Base-by-base conservation (phyloP, 2,113 vertebrate genomes). In the Clarias gariepinus region DNA sequence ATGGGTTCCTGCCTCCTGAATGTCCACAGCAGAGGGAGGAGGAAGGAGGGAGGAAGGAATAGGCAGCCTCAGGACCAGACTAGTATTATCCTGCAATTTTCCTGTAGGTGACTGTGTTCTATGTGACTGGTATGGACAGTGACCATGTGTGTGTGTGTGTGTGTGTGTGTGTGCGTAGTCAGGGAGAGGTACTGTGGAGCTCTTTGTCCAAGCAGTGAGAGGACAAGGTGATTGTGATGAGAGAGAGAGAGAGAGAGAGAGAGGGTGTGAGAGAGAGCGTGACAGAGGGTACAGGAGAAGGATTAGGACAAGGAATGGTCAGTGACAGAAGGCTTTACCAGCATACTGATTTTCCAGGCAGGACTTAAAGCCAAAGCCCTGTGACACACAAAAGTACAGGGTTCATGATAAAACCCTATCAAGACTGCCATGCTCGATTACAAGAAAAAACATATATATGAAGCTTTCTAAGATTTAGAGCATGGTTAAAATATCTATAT, bases 311-410 rank as follows among this genome's bases (percentile, higher is more conserved):
- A 71, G 68, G 85, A 85, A 88, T 88, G 89, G 84, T 88, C 89
- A 88, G 87, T 36, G 87, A 74, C 85, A 86, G 68, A 83, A 87
- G 88, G 89, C 84, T 90, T 86, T 87, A 82, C 64, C 85, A 88
- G 82, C 36, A 60, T 78, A 71, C 86, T 86, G 83, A 87, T 89
- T 85, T 81, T 89, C 61, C 86, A 79, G 58, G 80, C 61, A 83
- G 73, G 80, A 87, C 19, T 82, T 89, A 87, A 33, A 87, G 79
- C 78, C 78, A 73, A 33, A 60, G 87, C 69, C 66, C 66, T 85
- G 69, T 85, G 77, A 77, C 68, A 84, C 76, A 89, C 85, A 71
- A 78, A 41, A 69, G 81, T 73, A 61, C n/a, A 2, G 15, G 78
- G 57, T 61, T 81, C 25, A 10, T 81, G 78, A 81, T 81, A 81